Conservation (phyloP, 2,797 vertebrate genomes). For the Malurus splendens region DNA sequence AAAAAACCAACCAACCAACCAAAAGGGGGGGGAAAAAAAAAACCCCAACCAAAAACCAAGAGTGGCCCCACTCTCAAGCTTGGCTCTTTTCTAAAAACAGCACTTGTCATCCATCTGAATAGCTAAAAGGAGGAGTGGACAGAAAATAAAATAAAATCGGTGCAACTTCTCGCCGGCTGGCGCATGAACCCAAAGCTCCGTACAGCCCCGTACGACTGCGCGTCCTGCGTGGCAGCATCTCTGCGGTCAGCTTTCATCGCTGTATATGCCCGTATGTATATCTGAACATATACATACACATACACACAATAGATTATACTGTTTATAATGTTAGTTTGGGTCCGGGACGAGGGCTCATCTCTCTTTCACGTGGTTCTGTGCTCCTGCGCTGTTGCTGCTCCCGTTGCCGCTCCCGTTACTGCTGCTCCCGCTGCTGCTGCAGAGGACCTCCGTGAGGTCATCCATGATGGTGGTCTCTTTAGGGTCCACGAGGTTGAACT, state of each 20-base stretch:
- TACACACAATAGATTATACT: slow-evolving; percentile 31
- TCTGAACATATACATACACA: slow-evolving; percentile 51
- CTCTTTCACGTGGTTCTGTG: slow-evolving; percentile 97
- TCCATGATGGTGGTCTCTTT: slow-evolving; percentile 98
- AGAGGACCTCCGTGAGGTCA: slow-evolving; percentile 96
- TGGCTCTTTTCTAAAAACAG: slow-evolving; percentile 56
- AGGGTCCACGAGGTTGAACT: slow-evolving; percentile 97
- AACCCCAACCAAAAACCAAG: neutral
- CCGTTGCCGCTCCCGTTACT: slow-evolving; percentile 69
- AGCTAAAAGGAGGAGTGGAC: slow-evolving; percentile 39
- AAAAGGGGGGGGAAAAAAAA: neutral
- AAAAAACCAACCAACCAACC: neutral
- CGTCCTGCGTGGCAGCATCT: slow-evolving; percentile 53
- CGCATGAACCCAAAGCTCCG: slow-evolving; percentile 53
- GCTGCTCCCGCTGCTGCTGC: slow-evolving; percentile 71
- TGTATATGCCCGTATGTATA: slow-evolving; percentile 50
- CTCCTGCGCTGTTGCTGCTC: slow-evolving; percentile 68
- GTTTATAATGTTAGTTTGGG: slow-evolving; percentile 49
- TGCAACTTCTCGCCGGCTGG: slow-evolving; percentile 61
- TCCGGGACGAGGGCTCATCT: slow-evolving; percentile 82
- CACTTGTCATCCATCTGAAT: slow-evolving; percentile 43
- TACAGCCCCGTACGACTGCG: slow-evolving; percentile 34
- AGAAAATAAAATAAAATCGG: slow-evolving; percentile 57
- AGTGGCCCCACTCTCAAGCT: slow-evolving; percentile 43
- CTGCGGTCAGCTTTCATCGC: slow-evolving; percentile 40